phyloP scores from a whole-genome alignment of 2,888 invertebrate species.

The Liopterus haemorrhoidalis region DNA sequence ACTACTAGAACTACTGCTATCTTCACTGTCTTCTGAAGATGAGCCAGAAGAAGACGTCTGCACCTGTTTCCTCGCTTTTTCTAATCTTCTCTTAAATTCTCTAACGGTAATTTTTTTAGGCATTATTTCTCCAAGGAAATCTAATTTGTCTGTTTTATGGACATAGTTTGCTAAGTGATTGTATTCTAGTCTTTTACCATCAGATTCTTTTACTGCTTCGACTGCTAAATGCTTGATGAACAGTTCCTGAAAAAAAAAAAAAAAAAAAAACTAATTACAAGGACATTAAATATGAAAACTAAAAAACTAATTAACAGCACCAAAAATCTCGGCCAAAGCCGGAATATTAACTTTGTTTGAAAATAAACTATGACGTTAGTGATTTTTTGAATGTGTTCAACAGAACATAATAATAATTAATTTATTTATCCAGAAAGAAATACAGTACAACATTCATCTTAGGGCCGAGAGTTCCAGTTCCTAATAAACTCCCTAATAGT shows the following conservation, averaged over 20 bases:
- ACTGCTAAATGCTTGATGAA: constrained; percentile 63
- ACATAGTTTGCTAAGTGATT: constrained; percentile 67
- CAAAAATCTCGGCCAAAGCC: no score
- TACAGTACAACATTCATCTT: no score
- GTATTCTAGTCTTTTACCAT: constrained; percentile 56
- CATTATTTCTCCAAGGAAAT: constrained; percentile 67
- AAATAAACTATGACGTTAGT: no score
- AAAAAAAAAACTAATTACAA: constrained; percentile 22
- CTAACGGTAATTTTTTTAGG: constrained; percentile 66
- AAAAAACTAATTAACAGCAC: no score
- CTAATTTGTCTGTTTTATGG: constrained; percentile 59
- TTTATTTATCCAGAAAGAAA: no score
- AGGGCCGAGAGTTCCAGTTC: no score
- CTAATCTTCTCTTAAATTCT: constrained; percentile 62
- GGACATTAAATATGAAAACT: no score
- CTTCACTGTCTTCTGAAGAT: constrained; percentile 7
- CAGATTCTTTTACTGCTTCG: constrained; percentile 53
- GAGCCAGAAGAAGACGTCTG: constrained; percentile 5
- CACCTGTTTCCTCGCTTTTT: constrained; percentile 43
- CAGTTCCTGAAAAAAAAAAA: constrained; percentile 52
- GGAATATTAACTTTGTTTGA: no score
- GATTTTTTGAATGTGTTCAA: no score
- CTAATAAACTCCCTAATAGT: no score
- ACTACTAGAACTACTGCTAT: constrained; percentile 10
- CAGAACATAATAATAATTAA: no score